Evolutionary conservation across 2,113 vertebrate species (phyloP), one percentile per base, ranked within the genome.

Genomic region (Montifringilla adamsi): DNA sequence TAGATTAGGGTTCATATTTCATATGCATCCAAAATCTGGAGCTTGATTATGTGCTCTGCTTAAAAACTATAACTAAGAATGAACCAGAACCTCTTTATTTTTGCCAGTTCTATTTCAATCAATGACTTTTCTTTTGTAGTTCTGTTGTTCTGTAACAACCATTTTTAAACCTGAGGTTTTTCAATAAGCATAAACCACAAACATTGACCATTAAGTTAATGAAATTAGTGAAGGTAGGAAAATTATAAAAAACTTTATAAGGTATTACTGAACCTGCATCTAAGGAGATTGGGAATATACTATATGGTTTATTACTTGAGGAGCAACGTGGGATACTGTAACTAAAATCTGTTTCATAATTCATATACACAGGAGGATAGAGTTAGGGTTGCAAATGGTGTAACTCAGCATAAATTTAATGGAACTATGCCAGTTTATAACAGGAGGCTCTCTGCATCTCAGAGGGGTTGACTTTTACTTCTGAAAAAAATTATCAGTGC

Each of bases 291-390:
- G 72, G 77, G 77, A 87, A 33, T 81, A 33, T 81, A 52, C 56
- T 70, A 11, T 60, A 46, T 72, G n/a, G 60, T 87, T 93, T 95
- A 93, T 90, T 92, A 84, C 79, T 88, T 72, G 68, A 84, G 85
- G 72, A 92, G 31, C 52, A 87, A 46, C 0, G 1, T 60, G 76
- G 92, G 56, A 81, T 93, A 75, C 69, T 84, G 56, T 90, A 96
- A 93, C 83, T 87, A 86, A 95, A 94, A 92, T 82, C 44, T 93
- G 53, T 69, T 96, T 90, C 41, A 64, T 90, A 96, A 95, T 93
- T 93, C 73, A 84, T 64, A 24, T 52, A 53, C 73, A 50, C 88
- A 47, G 19, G 88, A 83, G 94, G 49, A 73, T 84, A 89, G 76
- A 60, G 19, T 80, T 81, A 81, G 0, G 1, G 39, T 92, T 90